phyloP scores from a whole-genome alignment of 2,888 invertebrate species.

The Drosophila putrida region DNA sequence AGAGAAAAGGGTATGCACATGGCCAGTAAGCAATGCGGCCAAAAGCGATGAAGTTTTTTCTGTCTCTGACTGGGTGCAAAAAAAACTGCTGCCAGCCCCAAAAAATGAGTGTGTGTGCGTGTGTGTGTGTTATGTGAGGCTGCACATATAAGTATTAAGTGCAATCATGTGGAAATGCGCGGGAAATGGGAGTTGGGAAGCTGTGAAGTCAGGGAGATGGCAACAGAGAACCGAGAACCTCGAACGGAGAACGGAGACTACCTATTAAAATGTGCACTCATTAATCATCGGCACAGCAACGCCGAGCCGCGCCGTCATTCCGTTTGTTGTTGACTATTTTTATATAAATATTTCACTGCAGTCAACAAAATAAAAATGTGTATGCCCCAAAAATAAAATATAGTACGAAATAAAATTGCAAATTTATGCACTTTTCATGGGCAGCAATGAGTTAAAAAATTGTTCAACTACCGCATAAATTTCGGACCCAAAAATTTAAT shows the following conservation, averaged over 20 bases:
- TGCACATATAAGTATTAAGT: constrained; percentile 60
- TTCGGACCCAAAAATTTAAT: constrained; percentile 61
- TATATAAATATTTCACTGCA: constrained; percentile 56
- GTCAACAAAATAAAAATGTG: constrained; percentile 30
- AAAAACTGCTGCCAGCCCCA: constrained; percentile 47
- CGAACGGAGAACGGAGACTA: constrained; percentile 60
- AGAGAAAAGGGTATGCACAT: constrained; percentile 27
- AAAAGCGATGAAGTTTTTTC: constrained; percentile 39
- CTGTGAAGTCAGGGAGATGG: background rate
- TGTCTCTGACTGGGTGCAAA: constrained; percentile 36
- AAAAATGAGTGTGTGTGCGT: constrained; percentile 9
- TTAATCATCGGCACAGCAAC: constrained; percentile 70
- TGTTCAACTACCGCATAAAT: constrained; percentile 61
- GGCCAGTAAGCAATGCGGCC: constrained; percentile 45
- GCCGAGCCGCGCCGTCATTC: constrained; percentile 23
- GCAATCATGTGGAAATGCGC: constrained; percentile 77
- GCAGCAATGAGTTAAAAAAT: constrained; percentile 57
- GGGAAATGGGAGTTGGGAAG: constrained; percentile 50
- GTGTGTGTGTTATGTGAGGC: constrained; percentile 19
- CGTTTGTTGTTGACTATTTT: constrained; percentile 59
- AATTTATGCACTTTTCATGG: constrained; percentile 75
- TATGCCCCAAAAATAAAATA: constrained; percentile 41
- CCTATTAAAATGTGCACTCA: constrained; percentile 80
- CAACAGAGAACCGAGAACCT: background rate
- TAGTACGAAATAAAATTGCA: constrained; percentile 64